A percentile compares a stretch with the other conserved stretches of the same genome.
Conservation (phyloP, 2,113 vertebrate genomes). For the Cebidichthys violaceus region DNA sequence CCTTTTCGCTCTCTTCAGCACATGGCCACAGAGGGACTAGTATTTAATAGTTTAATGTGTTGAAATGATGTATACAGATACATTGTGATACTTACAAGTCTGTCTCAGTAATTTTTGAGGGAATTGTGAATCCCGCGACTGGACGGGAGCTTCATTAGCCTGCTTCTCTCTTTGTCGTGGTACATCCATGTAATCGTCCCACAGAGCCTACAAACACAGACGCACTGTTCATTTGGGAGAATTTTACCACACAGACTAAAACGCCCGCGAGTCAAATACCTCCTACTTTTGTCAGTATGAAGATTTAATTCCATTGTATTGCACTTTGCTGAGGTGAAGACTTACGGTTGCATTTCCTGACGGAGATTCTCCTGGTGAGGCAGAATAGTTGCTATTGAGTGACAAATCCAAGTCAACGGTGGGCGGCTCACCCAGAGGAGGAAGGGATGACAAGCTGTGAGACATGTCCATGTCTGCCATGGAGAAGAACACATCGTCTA, state of each 20-base stretch:
- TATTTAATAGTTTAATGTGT: not conserved
- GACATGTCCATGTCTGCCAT: slow-evolving; percentile 99
- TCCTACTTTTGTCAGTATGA: not conserved
- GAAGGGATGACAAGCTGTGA: slow-evolving; percentile 95
- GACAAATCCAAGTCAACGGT: slow-evolving; percentile 96
- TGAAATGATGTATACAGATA: not conserved
- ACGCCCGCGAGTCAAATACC: not conserved
- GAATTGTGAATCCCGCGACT: slow-evolving; percentile 79
- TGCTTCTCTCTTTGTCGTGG: slow-evolving; percentile 86
- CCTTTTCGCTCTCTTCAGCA: not conserved
- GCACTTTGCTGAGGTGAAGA: not conserved
- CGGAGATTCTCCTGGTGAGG: slow-evolving; percentile 92
- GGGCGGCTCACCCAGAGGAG: slow-evolving; percentile 95
- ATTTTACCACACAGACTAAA: not conserved
- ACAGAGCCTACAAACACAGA: slow-evolving; percentile 83
- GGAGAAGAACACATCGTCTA: slow-evolving; percentile 99
- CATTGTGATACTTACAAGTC: slow-evolving; percentile 84
- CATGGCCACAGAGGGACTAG: not conserved
- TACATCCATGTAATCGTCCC: slow-evolving; percentile 93
- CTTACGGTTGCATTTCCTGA: slow-evolving; percentile 88
- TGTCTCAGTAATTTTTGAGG: slow-evolving; percentile 86
- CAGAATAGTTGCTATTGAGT: slow-evolving; percentile 92
- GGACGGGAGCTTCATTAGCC: slow-evolving; percentile 76
- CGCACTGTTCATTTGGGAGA: not conserved
- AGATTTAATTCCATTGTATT: not conserved